Evolutionary conservation across 1,140 invertebrate genomes (phyloP).

Genomic region (Drosophila triauraria): DNA sequence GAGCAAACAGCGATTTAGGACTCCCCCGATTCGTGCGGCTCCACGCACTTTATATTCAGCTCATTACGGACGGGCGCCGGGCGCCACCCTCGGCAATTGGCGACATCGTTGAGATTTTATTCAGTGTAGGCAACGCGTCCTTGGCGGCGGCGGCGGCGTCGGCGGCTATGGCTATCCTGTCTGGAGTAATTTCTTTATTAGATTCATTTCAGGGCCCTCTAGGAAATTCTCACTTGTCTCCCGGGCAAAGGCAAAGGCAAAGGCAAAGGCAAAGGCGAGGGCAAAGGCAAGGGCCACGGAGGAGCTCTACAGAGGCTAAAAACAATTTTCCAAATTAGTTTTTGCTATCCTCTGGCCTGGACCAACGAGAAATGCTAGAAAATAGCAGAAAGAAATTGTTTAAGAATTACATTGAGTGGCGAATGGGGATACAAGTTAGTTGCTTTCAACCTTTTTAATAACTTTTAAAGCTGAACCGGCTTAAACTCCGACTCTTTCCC

Average conservation of each 20-base stretch:
- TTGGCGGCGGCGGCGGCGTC: slow-evolving; percentile 29
- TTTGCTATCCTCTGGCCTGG: slow-evolving; percentile 6
- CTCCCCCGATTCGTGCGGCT: slow-evolving; percentile 21
- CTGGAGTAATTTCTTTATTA: slow-evolving; percentile 82
- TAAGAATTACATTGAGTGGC: slow-evolving; percentile 35
- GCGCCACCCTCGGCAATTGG: slow-evolving; percentile 65
- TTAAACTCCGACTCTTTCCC: slow-evolving; percentile 16
- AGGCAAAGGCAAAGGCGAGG: not conserved
- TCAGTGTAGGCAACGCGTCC: slow-evolving; percentile 53
- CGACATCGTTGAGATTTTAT: slow-evolving; percentile 62
- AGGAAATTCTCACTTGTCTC: slow-evolving; percentile 48
- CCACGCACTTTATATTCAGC: slow-evolving; percentile 79
- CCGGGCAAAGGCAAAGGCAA: slow-evolving; percentile 5
- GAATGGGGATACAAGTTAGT: slow-evolving; percentile 13
- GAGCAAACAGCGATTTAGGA: slow-evolving; percentile 67
- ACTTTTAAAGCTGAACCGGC: slow-evolving; percentile 18
- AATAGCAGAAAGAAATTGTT: slow-evolving; percentile 35
- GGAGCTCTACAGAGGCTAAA: slow-evolving; percentile 54
- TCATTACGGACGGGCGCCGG: slow-evolving; percentile 59
- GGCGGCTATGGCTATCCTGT: slow-evolving; percentile 29
- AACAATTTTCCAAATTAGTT: slow-evolving; percentile 79
- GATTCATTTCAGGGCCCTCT: slow-evolving; percentile 62
- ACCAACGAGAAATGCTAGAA: slow-evolving; percentile 6
- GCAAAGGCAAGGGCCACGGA: no score
- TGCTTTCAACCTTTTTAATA: slow-evolving; percentile 20